Conservation (phyloP, 1,140 invertebrate genomes). For the Artemia franciscana region DNA sequence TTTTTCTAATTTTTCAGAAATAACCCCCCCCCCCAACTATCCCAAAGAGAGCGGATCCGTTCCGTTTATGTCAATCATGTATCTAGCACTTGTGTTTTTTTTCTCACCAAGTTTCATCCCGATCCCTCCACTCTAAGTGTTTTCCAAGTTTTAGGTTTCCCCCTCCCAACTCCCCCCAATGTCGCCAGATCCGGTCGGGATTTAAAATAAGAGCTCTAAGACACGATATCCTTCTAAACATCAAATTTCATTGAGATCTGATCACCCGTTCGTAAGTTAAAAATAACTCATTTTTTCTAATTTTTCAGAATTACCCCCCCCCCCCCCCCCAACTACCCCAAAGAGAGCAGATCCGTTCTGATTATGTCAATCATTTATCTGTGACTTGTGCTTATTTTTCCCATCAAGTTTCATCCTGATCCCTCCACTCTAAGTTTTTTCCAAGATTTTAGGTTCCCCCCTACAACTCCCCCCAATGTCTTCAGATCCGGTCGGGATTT, state of each 20-base stretch:
- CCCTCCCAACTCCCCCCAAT: neutral
- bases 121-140: neutral
- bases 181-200: slow-evolving; percentile 1
- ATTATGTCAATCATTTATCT: neutral
- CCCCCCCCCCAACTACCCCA: neutral
- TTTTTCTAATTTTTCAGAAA: neutral
- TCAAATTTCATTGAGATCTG: neutral
- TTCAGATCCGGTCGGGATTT: neutral
- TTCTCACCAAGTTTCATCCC: neutral
- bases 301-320: neutral
- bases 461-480: neutral
- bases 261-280: neutral
- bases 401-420: neutral
- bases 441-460: neutral
- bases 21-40: neutral
- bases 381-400: neutral
- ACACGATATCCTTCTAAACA: neutral
- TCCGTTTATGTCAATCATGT: neutral
- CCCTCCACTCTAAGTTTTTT: neutral
- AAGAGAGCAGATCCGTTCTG: neutral
- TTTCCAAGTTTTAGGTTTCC: too few species aligned
- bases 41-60: neutral
- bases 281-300: neutral
- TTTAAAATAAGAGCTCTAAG: neutral
- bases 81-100: too few species aligned